Evolutionary conservation across 2,797 vertebrate genomes (phyloP).

Genomic region (Adrianichthys oophorus): DNA sequence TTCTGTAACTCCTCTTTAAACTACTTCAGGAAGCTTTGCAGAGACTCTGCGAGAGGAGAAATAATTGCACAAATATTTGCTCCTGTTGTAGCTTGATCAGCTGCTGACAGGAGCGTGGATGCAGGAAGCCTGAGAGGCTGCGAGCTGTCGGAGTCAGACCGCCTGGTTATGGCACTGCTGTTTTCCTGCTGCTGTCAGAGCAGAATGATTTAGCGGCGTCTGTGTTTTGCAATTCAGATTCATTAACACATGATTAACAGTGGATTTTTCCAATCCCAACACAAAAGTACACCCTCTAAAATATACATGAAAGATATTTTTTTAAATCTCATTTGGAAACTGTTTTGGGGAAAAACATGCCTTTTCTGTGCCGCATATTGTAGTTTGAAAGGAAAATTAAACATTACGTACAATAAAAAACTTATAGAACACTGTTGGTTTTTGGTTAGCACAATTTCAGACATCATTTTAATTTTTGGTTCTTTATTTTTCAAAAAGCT

Average conservation of each 20-base stretch:
- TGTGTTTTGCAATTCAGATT: constrained; percentile 30
- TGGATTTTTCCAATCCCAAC: too few species aligned
- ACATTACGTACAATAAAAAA: too few species aligned
- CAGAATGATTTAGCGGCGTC: constrained; percentile 53
- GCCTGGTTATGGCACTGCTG: constrained; percentile 33
- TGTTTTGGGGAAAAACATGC: too few species aligned
- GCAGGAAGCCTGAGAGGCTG: constrained; percentile 32
- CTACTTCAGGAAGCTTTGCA: not conserved
- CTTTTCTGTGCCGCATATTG: too few species aligned
- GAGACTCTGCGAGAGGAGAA: constrained; percentile 16
- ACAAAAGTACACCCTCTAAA: too few species aligned
- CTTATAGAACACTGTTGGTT: too few species aligned
- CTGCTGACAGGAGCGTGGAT: constrained; percentile 29
- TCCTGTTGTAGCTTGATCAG: constrained; percentile 34
- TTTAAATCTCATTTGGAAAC: too few species aligned
- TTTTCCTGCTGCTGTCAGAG: constrained; percentile 54
- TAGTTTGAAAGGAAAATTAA: too few species aligned
- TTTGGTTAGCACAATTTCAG: too few species aligned
- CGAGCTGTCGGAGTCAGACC: constrained; percentile 25
- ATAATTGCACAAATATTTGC: constrained; percentile 52
- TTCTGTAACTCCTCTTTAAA: constrained; percentile 15
- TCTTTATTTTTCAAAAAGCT: too few species aligned
- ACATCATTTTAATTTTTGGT: too few species aligned
- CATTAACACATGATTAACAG: constrained; percentile 63
- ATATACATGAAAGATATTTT: too few species aligned